These are phyloP conservation scores for Dipodomys spectabilis DNA, from an alignment of 2,113 vertebrate genomes.

Conservation along the genomic window DNA sequence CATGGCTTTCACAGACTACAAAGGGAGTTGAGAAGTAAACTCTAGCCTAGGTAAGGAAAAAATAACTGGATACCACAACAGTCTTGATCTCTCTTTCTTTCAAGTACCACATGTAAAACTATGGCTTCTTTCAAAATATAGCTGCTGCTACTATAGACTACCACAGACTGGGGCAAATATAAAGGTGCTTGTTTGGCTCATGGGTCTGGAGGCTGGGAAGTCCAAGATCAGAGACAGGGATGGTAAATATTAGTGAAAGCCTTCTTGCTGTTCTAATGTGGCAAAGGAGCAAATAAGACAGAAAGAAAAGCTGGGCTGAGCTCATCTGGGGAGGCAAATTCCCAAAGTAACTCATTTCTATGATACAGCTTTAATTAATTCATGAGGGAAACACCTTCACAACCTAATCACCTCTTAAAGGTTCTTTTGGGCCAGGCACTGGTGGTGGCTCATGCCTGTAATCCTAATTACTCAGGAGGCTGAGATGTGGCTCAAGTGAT, in stretches of 20 bases:
- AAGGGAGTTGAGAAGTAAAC: neutral
- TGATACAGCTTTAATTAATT: neutral
- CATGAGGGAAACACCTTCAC: neutral
- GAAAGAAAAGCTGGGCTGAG: neutral
- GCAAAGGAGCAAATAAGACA: neutral
- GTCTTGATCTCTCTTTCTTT: neutral
- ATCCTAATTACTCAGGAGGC: too few species aligned
- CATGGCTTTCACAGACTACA: neutral
- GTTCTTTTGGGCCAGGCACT: too few species aligned
- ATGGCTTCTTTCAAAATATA: neutral
- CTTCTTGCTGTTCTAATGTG: neutral
- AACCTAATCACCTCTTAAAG: neutral
- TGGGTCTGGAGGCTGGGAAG: neutral
- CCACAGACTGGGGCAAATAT: neutral
- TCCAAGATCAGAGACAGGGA: neutral
- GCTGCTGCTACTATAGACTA: neutral
- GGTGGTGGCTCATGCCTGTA: too few species aligned
- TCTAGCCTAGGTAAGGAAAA: neutral
- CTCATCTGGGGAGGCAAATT: neutral
- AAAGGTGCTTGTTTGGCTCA: neutral
- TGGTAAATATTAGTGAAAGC: neutral
- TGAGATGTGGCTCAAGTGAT: too few species aligned
- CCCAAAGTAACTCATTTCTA: neutral
- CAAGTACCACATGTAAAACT: neutral
- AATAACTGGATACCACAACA: neutral